Evolutionary conservation across 1,140 invertebrate species (phyloP), one percentile per base, ranked within the genome.

Genomic region (Rhysida immarginata): DNA sequence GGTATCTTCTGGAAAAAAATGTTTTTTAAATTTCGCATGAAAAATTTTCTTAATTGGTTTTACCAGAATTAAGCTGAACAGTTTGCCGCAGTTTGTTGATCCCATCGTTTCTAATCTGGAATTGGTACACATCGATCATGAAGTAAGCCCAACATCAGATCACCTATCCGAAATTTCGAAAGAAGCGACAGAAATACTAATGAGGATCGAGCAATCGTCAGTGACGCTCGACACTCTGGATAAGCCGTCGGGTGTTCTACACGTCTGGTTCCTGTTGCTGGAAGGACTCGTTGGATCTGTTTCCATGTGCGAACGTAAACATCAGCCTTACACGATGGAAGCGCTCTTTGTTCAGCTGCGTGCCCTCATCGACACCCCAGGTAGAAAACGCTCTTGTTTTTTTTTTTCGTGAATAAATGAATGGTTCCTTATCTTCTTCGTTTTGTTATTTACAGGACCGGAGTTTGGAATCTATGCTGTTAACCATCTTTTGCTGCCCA

Each of bases 261-360:
- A 89, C 65, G 87, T 96, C 0, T 95, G 87, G 87, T 92, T 86
- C 65, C 75, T 91, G 29, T 68, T 94, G 0, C 75, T 95, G n/a
- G 90, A 95, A 70, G 90, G 89, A 0, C 68, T 95, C 18, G 83
- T 85, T 5, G 84, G 84, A 27, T 83, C 87, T 2, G 63, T 72
- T 24, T 80, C 84, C 2, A 80, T 83, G 18, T 87, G 86, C 61
- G 81, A 86, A 0, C 80, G 81, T 61, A 82, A 81, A 54, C 89
- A 89, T 68, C 90, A 94, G 70, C 83, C 86, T 1, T 82, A 85
- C 46, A 81, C 86, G 0, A 74, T 93, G 64, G 88, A 93, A 68
- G 87, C 84, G 0, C 70, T 94, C 8, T 93, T 93, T 64, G 84
- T 86, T 61, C 70, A 93, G 8, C 71, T 94, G 18, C 78, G 80